Base-by-base conservation (phyloP, 2,888 invertebrate genomes). In the Melitaea athalia region DNA sequence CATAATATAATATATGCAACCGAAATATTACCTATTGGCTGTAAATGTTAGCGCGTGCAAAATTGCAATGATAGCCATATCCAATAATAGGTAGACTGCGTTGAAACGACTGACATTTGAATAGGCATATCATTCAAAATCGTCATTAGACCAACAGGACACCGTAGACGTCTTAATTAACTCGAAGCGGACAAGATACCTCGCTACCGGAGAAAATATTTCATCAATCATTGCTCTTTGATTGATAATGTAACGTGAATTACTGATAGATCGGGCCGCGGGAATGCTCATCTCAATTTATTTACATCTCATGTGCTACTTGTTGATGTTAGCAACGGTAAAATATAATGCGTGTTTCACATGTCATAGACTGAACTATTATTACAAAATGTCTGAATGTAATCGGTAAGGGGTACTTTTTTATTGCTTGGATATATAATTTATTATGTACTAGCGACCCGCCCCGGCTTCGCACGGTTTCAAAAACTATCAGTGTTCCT, bases 241-340 rank as follows among this genome's bases (percentile, higher is more conserved):
- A 92, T 92, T 92, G 92, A 92, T 92, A 91, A 90, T 86, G 84
- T 83, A 83, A 87, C 83, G 90, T 91, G 92, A 90, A 90, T 89
- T 91, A 91, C 91, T 92, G 92, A 92, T 92, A 88, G 84, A 83
- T 88, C 86, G 88, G 83, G 81, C 85, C 77, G 80, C 81, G 84
- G 81, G 86, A 87, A 87, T 84, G 85, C 83, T 87, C 88, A 82
- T 88, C 87, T 89, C 91, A 87, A 91, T 91, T 90, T 92, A 91
- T 92, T 92, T 92, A 91, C 90, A 92, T 91, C 86, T 90, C 89
- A 88, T 85, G 87, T 89, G 86, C 84, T 83, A 91, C 90, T 91
- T 92, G 91, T 91, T 91, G 89, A 90, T 87, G 83, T 83, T 86
- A 79, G 83, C 85, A 86, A 86, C 87, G 86, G 85, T 88, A 85